Percentiles rank a stretch among this genome's conserved stretches.
Evolutionary conservation across 2,888 invertebrate species (phyloP).

Genomic region (Brenthis ino): DNA sequence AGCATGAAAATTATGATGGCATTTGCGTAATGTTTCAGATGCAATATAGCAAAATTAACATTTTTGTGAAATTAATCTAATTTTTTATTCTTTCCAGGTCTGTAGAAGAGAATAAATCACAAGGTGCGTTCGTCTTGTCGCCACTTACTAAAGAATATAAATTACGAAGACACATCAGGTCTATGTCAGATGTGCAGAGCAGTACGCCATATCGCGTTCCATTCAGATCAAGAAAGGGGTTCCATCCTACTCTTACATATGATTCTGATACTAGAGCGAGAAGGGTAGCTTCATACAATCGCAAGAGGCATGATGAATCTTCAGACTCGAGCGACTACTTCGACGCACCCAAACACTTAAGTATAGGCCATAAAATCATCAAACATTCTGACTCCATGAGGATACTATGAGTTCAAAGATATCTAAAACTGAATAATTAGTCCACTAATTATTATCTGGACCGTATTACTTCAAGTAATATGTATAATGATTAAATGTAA

Average conservation of each 20-base stretch:
- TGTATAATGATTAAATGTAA: constrained; percentile 10
- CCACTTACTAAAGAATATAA: constrained; percentile 72
- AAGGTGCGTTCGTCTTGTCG: constrained; percentile 55
- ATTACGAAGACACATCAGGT: constrained; percentile 69
- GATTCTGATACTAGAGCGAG: constrained; percentile 72
- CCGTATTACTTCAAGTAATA: constrained; percentile 32
- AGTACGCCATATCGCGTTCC: constrained; percentile 71
- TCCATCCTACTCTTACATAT: constrained; percentile 65
- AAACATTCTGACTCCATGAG: constrained; percentile 77
- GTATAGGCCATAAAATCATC: constrained; percentile 67
- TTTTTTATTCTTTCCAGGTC: constrained; percentile 58
- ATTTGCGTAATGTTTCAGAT: too few relatives aligned
- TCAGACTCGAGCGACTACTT: constrained; percentile 71
- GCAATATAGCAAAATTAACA: background rate
- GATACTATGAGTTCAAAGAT: constrained; percentile 50
- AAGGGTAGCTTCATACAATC: constrained; percentile 55
- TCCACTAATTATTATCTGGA: constrained; percentile 31
- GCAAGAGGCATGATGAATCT: constrained; percentile 60
- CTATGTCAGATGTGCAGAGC: constrained; percentile 77
- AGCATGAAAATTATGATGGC: background rate
- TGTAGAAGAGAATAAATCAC: constrained; percentile 57
- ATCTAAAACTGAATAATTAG: constrained; percentile 56
- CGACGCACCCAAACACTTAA: constrained; percentile 58
- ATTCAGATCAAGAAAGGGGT: constrained; percentile 62
- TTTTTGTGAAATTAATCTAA: background rate